Conservation (phyloP, 2,888 invertebrate species). For the Schrankia costaestrigalis region DNA sequence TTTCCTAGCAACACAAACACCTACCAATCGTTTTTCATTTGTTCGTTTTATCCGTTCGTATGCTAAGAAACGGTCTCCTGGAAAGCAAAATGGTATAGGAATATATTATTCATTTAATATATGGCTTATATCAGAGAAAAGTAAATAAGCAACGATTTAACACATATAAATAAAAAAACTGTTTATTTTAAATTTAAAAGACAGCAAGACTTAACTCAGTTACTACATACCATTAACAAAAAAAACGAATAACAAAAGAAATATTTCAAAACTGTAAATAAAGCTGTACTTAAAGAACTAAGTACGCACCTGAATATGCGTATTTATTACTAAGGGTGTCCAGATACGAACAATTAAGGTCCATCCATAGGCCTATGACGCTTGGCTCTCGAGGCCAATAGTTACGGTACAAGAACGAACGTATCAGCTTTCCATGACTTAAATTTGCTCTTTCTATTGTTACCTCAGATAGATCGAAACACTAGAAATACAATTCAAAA, state of each 20-base stretch:
- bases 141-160: no score
- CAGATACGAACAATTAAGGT: conserved; percentile 48
- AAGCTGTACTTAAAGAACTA: not conserved
- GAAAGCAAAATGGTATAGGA: not conserved
- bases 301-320: conserved; percentile 45
- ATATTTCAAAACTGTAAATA: no score
- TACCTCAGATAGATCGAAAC: conserved; percentile 54
- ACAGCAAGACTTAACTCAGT: no score
- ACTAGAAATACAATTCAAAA: conserved; percentile 36
- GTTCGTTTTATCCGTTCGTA: conserved; percentile 54
- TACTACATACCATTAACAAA: no score
- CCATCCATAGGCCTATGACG: conserved; percentile 64
- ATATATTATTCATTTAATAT: no score
- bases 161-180: no score
- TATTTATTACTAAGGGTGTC: conserved; percentile 52
- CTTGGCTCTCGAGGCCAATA: conserved; percentile 80
- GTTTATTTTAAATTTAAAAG: no score
- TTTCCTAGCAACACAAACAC: conserved; percentile 69
- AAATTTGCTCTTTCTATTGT: conserved; percentile 56
- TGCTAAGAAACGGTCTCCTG: conserved; percentile 58
- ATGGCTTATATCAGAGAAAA: no score
- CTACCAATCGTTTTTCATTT: conserved; percentile 63
- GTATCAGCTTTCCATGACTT: conserved; percentile 62
- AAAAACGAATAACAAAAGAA: no score
- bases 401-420: conserved; percentile 70